phyloP scores from a whole-genome alignment of 2,797 vertebrate species.

The Danio jaintianensis region DNA sequence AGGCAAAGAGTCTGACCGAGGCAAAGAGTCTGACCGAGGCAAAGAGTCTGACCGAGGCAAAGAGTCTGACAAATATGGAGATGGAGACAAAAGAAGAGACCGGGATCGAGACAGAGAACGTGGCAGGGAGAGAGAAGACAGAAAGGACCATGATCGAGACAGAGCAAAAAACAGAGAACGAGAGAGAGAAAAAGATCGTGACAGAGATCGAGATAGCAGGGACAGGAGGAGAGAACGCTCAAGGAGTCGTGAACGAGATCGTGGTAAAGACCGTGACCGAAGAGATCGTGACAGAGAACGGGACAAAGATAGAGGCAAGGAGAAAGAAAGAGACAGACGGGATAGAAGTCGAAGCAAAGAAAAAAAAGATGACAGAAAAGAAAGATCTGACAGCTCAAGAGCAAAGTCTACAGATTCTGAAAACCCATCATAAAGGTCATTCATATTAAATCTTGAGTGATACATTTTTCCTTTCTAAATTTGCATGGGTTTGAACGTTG shows the following conservation, averaged over 20 bases:
- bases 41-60: slow-evolving; percentile 20
- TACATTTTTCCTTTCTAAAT: slow-evolving; percentile 25
- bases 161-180: slow-evolving; percentile 57
- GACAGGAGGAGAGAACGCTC: slow-evolving; percentile 64
- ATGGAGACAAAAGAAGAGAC: slow-evolving; percentile 67
- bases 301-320: slow-evolving; percentile 78
- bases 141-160: slow-evolving; percentile 66
- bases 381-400: slow-evolving; percentile 82
- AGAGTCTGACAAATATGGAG: slow-evolving; percentile 41
- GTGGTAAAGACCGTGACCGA: slow-evolving; percentile 68
- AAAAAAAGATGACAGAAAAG: slow-evolving; percentile 81
- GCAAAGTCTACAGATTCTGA: slow-evolving; percentile 73
- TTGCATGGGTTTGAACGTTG: slow-evolving; percentile 52
- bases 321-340: slow-evolving; percentile 81
- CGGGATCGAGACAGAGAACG: slow-evolving; percentile 65
- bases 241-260: slow-evolving; percentile 67
- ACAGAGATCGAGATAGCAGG: slow-evolving; percentile 69
- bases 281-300: slow-evolving; percentile 63
- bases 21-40: too few species aligned
- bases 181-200: slow-evolving; percentile 70
- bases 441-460: slow-evolving; percentile 32
- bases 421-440: slow-evolving; percentile 67
- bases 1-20: too few species aligned
- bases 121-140: slow-evolving; percentile 54
- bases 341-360: slow-evolving; percentile 85